Percentiles rank a stretch among this genome's conserved stretches.
phyloP scores from a whole-genome alignment of 2,113 vertebrate species.

The Pipra filicauda region DNA sequence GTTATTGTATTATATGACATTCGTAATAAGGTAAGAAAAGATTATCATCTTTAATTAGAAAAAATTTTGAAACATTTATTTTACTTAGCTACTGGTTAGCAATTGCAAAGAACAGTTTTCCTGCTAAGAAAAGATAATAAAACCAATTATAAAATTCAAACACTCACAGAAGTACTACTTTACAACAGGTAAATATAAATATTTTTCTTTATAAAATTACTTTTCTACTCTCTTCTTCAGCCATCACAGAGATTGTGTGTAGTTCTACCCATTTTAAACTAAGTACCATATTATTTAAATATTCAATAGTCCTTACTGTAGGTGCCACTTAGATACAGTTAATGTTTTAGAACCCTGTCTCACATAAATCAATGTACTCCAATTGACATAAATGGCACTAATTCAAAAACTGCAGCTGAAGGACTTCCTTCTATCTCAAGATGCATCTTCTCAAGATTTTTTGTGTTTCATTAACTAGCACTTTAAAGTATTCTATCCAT shows the following conservation, averaged over 20 bases:
- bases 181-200: neutral
- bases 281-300: neutral
- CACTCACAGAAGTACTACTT: neutral
- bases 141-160: neutral
- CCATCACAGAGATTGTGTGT: neutral
- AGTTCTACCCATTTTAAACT: neutral
- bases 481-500: neutral
- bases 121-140: neutral
- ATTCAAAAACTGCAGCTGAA: neutral
- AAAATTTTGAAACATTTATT: neutral
- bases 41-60: constrained; percentile 14
- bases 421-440: neutral
- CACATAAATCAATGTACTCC: neutral
- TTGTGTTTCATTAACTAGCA: neutral
- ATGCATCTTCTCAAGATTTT: neutral
- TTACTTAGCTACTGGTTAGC: neutral
- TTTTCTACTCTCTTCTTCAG: neutral
- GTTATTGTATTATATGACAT: neutral
- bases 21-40: neutral
- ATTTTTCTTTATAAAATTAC: neutral
- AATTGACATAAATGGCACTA: neutral
- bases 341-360: neutral
- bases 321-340: neutral
- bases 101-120: neutral
- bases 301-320: neutral